phyloP scores from a whole-genome alignment of 2,797 vertebrate species.

The Leptodactylus fallax region DNA sequence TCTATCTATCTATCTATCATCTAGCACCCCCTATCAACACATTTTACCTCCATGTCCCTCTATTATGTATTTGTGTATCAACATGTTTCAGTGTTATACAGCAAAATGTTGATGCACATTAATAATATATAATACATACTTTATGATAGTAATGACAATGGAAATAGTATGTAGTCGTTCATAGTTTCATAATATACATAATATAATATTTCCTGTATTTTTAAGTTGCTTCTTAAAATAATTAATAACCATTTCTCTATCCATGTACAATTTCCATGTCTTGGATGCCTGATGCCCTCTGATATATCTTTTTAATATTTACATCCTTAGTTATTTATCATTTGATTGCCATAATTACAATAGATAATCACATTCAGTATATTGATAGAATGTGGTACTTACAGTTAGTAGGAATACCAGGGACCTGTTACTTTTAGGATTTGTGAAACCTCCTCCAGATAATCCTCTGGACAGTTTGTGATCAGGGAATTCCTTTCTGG shows the following conservation, averaged over 20 bases:
- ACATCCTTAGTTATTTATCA: neutral
- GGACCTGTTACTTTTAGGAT: constrained; percentile 1
- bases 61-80: neutral
- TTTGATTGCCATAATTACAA: neutral
- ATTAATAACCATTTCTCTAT: neutral
- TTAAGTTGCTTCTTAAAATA: neutral
- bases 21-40: neutral
- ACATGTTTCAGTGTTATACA: too few relatives aligned
- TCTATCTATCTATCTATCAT: neutral
- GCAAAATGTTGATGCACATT: neutral
- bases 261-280: neutral
- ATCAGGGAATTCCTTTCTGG: constrained; percentile 34
- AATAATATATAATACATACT: neutral
- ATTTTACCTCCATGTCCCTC: neutral
- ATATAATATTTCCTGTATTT: neutral
- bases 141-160: neutral
- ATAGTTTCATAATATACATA: neutral
- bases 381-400: constrained; percentile 39
- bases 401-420: constrained; percentile 31
- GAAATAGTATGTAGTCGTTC: neutral
- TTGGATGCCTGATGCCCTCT: neutral
- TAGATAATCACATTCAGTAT: neutral
- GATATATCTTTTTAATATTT: neutral
- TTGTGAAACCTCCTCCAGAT: constrained; percentile 33
- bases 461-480: constrained; percentile 53